These are phyloP conservation scores for Excalfactoria chinensis DNA, from an alignment of 2,113 vertebrate species.

Conservation along the genomic window DNA sequence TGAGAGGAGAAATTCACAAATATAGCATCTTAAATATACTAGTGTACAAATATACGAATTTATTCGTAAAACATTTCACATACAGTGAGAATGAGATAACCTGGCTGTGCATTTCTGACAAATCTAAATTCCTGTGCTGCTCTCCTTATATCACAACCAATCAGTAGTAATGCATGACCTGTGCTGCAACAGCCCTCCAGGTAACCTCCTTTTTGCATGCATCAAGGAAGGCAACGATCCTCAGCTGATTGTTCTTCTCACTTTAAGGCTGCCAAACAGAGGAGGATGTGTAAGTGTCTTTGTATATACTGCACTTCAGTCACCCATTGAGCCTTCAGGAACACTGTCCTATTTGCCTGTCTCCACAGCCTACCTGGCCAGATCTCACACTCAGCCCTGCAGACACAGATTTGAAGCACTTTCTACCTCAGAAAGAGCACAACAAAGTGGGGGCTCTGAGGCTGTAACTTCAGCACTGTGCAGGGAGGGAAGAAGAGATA, in stretches of 20 bases:
- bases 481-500: not conserved
- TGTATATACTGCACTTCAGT: not conserved
- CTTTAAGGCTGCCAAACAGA: not conserved
- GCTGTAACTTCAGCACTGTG: not conserved
- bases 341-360: not conserved
- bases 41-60: not conserved
- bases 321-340: not conserved
- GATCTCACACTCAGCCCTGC: not conserved
- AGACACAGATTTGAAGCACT: not conserved
- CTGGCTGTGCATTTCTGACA: not conserved
- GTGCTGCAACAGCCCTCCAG: not conserved
- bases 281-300: not conserved
- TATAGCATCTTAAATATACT: not conserved
- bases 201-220: not conserved
- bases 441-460: not conserved
- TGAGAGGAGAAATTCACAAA: not conserved
- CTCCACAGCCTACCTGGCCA: not conserved
- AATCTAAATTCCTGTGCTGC: not conserved
- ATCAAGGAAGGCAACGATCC: not conserved
- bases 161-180: not conserved
- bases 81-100: not conserved
- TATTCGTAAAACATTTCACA: not conserved
- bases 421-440: not conserved
- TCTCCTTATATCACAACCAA: not conserved
- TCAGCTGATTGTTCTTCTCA: not conserved